phyloP scores from a whole-genome alignment of 2,113 vertebrate genomes.

The Microcebus murinus region DNA sequence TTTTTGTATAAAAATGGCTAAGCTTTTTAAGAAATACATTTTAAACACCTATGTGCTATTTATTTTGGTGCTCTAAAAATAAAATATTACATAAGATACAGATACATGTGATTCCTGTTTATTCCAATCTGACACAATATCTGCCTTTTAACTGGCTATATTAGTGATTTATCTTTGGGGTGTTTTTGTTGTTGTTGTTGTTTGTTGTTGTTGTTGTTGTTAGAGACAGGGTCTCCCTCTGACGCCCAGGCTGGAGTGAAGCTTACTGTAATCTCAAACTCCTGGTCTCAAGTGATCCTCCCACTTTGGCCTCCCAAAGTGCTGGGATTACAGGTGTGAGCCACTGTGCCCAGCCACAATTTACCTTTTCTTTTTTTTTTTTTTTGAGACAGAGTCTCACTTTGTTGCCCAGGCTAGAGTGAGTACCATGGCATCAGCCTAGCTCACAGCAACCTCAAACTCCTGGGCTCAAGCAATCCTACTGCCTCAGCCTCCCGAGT shows the following conservation, averaged over 20 bases:
- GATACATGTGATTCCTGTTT: not conserved
- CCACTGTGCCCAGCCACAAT: not conserved
- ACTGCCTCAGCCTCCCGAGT: too few species aligned
- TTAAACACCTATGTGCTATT: constrained; percentile 27
- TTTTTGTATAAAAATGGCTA: constrained; percentile 27
- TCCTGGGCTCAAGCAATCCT: too few species aligned
- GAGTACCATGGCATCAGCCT: too few species aligned
- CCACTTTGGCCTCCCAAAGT: too few species aligned
- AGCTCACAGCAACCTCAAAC: too few species aligned
- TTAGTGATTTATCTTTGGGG: not conserved
- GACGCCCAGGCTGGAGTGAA: too few species aligned
- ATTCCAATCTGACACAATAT: not conserved
- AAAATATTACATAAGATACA: not conserved
- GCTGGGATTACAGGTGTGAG: too few species aligned
- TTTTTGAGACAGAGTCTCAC: too few species aligned
- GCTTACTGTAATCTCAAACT: too few species aligned
- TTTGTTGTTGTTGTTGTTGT: not conserved
- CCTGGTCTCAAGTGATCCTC: too few species aligned
- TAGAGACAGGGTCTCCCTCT: too few species aligned
- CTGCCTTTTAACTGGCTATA: not conserved
- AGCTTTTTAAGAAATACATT: not conserved
- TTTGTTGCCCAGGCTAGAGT: too few species aligned
- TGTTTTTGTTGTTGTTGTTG: not conserved
- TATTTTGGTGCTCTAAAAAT: constrained; percentile 14
- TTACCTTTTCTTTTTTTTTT: not conserved